Base-by-base conservation (phyloP, 2,797 vertebrate species). In the Microctenopoma steveboyesi region DNA sequence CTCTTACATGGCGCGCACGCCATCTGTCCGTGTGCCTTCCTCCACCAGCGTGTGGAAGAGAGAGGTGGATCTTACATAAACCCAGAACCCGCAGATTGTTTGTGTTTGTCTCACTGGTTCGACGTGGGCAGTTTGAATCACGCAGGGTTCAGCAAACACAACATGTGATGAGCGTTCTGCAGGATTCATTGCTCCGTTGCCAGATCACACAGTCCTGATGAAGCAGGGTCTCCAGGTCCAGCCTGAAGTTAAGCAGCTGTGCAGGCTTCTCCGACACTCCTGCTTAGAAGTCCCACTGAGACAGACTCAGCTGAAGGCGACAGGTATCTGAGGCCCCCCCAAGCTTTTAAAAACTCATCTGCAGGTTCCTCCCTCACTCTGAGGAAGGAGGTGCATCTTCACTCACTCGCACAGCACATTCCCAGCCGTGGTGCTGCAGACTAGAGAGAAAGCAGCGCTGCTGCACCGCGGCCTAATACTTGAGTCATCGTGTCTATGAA, bases 401-500 rank as follows among this genome's bases (percentile, higher is more conserved):
- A n/a, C 15, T 45, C 61, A 66, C 4, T 64, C 37, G 35, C 51
- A 37, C n/a, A 57, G 18, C 18, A 18, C 18, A 18, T 18, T 18
- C 18, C 18, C 54, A 64, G 25, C 52, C 47, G 54, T 30, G 16
- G 57, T 51, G 35, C 56, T 18, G 64, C 7, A 66, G 67, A 77
- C 35, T 46, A 70, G 63, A 53, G 7, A 60, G 14, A 54, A 16
- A 50, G 46, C 7, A 33, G 7, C 30, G 59, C 28, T 15, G 40
- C 67, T 48, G 72, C 48, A 78, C 52, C 33, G 22, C 69, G 43
- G 61, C 58, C 30, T 62, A 33, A 54, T 49, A 54, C 66, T 69
- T 56, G 45, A 54, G 60, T 64, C 54, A 35, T 59, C 64, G 8
- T 52, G 66, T 54, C 71, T 75, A 61, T 82, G 81, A 86, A 82